A percentile compares a stretch with the other conserved stretches of the same genome.
phyloP scores from a whole-genome alignment of 1,140 invertebrate species.

The Stegodyphus dumicola region DNA sequence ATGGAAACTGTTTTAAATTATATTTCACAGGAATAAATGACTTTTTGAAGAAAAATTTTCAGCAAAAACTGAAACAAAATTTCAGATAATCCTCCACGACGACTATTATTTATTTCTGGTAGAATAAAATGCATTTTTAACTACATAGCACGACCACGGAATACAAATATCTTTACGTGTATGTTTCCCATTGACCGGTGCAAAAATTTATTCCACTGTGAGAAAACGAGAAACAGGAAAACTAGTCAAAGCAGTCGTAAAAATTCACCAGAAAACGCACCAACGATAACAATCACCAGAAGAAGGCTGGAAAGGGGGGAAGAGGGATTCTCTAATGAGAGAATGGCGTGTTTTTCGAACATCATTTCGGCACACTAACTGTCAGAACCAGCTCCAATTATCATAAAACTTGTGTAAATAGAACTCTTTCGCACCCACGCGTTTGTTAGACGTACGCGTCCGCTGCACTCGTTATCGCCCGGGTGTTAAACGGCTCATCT shows the following conservation, averaged over 20 bases:
- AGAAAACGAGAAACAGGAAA: no score
- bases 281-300: conserved; percentile 30
- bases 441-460: conserved; percentile 12
- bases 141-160: no score
- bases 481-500: conserved; percentile 50
- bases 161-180: no score
- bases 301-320: not conserved
- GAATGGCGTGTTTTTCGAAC: conserved; percentile 45
- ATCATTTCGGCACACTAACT: conserved; percentile 48
- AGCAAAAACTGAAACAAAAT: no score
- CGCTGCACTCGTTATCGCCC: conserved; percentile 19
- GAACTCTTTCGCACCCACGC: conserved; percentile 9
- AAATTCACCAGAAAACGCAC: conserved; percentile 27
- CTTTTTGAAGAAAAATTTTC: no score
- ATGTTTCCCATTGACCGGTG: no score
- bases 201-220: no score
- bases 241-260: conserved; percentile 7
- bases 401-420: conserved; percentile 56
- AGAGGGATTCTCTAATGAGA: conserved; percentile 11
- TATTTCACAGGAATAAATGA: no score
- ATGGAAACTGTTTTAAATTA: no score
- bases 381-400: conserved; percentile 52
- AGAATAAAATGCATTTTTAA: no score
- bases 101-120: no score
- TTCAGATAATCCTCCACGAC: no score